phyloP scores from a whole-genome alignment of 2,113 vertebrate species.

The Bubo scandiacus region DNA sequence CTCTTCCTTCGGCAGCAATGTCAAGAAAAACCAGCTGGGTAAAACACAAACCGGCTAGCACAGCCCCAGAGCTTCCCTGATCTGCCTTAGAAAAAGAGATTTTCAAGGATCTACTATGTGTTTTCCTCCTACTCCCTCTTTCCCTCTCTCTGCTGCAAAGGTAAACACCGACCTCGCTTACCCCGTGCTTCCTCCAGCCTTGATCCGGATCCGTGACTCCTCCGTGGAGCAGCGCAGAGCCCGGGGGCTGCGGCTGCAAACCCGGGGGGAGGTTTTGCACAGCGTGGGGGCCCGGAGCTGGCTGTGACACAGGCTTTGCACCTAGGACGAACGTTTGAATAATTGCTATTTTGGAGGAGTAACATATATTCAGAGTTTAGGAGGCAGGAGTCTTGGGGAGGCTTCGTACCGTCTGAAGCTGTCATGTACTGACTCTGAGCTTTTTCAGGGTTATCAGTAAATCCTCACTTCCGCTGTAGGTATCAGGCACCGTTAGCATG shows the following conservation, averaged over 20 bases:
- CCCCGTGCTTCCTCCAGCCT: not conserved
- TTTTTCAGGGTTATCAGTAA: not conserved
- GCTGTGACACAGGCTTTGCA: not conserved
- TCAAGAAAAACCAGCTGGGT: not conserved
- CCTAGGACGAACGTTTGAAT: accelerated
- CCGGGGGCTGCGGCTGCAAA: not conserved
- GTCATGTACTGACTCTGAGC: not conserved
- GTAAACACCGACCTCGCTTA: not conserved
- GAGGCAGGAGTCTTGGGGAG: not conserved
- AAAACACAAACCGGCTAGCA: not conserved
- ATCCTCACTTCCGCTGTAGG: not conserved
- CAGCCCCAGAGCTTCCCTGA: not conserved
- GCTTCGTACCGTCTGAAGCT: not conserved
- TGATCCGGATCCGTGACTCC: not conserved
- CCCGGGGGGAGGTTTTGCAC: not conserved
- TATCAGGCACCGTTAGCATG: not conserved
- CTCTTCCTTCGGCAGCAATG: not conserved
- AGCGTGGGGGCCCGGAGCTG: not conserved
- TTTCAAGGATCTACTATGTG: not conserved
- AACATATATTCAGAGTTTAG: not conserved
- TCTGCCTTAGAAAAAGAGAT: not conserved
- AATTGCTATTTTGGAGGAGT: not conserved
- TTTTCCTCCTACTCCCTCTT: not conserved
- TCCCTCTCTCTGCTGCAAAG: not conserved
- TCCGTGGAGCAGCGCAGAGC: not conserved